Base-by-base conservation (phyloP, 2,113 vertebrate genomes). In the Beaufortia kweichowensis region DNA sequence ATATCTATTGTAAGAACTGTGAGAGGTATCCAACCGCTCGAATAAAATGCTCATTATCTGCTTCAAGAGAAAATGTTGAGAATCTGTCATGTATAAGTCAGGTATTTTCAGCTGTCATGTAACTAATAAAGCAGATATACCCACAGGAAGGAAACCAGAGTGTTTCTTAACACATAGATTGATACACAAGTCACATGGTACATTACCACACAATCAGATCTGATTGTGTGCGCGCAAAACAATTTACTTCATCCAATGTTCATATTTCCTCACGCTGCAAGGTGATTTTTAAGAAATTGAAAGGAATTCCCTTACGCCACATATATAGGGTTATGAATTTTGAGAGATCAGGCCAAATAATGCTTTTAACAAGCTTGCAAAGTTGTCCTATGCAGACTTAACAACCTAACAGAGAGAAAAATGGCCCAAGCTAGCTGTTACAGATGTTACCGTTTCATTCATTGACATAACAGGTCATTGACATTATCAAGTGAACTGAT, bases 191-290 rank as follows among this genome's bases (percentile, higher is more conserved):
- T 69, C 66, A 35, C 46, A 35, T 55, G 48, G 29, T 69, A 69
- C 29, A 69, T 69, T 56, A 56, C 28, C 48, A 55, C 67, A 55
- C 55, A 69, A 69, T 69, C 48, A 56, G 67, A 55, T 55, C 23
- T 56, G 46, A 69, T 69, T 56, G 29, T 35, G 48, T 69, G 48
- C 55, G 29, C 48, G 55, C 29, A 28, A 23, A 35, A 35, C 48
- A 35, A 35, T 69, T 69, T 35, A 55, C 33, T 69, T 33, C 3
- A 35, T 35, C 29, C 21, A 35, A 5, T 69, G 48, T 35, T 69
- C n/a, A 55, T 69, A 23, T 28, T 15, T 33, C n/a, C n/a, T 56
- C 48, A 10, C 15, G 29, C 28, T 23, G 12, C n/a, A 15, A 23
- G 43, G 6, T 69, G 29, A 33, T 55, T 69, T 69, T 26, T 53